A percentile compares a stretch with the other conserved stretches of the same genome.
Conservation (phyloP, 2,113 vertebrate species). For the Globicephala melas region DNA sequence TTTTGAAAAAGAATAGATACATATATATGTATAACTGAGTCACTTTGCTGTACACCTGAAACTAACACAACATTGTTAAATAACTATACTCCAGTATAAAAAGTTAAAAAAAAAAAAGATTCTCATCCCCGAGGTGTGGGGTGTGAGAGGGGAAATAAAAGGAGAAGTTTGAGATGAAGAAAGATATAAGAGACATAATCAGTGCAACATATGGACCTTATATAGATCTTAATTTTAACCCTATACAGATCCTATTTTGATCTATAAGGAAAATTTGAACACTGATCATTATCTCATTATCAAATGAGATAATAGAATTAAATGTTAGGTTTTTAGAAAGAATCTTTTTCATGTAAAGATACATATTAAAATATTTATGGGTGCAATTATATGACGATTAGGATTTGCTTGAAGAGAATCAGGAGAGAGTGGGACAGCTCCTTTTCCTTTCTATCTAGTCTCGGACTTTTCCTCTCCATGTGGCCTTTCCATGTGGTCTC, state of each 20-base stretch:
- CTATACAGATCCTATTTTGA: not conserved
- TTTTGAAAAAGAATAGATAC: too few relatives aligned
- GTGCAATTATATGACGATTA: not conserved
- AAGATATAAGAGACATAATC: not conserved
- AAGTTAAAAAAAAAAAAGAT: not conserved
- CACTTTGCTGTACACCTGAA: too few relatives aligned
- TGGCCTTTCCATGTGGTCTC: not conserved
- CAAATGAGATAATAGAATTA: not conserved
- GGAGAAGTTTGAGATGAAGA: not conserved
- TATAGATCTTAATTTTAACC: not conserved
- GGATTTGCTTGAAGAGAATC: not conserved
- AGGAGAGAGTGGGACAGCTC: not conserved
- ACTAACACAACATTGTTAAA: too few relatives aligned
- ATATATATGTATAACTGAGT: too few relatives aligned
- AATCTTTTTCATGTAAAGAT: not conserved
- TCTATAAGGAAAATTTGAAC: not conserved
- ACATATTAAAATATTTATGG: not conserved
- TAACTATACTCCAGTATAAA: too few relatives aligned
- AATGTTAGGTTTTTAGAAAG: not conserved
- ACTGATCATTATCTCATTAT: not conserved
- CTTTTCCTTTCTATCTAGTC: not conserved
- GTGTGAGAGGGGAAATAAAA: not conserved
- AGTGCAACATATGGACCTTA: not conserved
- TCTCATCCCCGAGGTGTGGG: not conserved
- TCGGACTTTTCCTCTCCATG: not conserved